phyloP scores from a whole-genome alignment of 2,797 vertebrate genomes.

The Tolypeutes matacus region DNA sequence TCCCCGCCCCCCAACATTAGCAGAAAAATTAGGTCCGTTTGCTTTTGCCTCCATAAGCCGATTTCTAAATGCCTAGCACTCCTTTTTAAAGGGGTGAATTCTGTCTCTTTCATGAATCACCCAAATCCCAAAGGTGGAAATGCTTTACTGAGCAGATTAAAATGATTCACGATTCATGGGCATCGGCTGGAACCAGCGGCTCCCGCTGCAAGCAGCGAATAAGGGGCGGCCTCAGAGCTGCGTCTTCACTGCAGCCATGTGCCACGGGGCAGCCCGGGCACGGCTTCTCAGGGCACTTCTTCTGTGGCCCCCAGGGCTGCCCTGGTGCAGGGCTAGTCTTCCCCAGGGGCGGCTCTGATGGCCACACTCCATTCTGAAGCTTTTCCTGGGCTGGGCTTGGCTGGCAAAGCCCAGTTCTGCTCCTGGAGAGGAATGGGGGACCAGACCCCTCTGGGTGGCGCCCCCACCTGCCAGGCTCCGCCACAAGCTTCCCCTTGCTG shows the following conservation, averaged over 20 bases:
- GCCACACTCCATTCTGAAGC: too few species aligned
- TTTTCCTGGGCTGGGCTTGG: too few species aligned
- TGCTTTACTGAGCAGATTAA: background rate
- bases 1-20: background rate
- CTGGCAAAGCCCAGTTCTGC: background rate
- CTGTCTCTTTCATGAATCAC: slow-evolving; percentile 22
- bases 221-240: background rate
- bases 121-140: slow-evolving; percentile 15
- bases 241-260: too few species aligned
- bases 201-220: background rate
- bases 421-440: too few species aligned
- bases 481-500: fast-evolving
- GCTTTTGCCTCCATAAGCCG: background rate
- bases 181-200: fast-evolving
- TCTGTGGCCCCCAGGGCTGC: too few species aligned
- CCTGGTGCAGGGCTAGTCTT: too few species aligned
- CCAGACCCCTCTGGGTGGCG: fast-evolving
- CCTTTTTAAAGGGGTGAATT: fast-evolving
- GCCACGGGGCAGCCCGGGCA: too few species aligned
- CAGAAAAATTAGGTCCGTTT: background rate
- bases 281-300: too few species aligned
- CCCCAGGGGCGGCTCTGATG: too few species aligned
- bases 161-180: background rate
- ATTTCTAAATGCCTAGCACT: background rate
- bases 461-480: background rate